Evolutionary conservation across 1,140 invertebrate genomes (phyloP), one percentile per base, ranked within the genome.

Genomic region (Drosophila triauraria): DNA sequence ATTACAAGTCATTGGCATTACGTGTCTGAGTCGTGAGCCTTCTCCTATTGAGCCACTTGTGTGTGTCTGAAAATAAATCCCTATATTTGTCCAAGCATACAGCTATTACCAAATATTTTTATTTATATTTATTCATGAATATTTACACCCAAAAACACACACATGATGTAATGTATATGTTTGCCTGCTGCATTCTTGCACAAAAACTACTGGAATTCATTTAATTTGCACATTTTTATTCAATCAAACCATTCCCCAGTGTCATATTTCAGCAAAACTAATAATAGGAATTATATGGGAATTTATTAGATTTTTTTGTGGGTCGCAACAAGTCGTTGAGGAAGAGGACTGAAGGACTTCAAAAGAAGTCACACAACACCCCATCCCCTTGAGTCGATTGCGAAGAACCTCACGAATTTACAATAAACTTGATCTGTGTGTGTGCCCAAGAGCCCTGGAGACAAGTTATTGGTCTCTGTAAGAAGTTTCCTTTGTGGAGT

Each of bases 181-280:
- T 30, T 20, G 20, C 17, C 6, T 9, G 15, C 2, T 3, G 4
- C 20, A 40, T 23, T 4, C 40, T 15, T 53, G 30, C 17, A 38
- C 7, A 8, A 20, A 8, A 54, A 25, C 35, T 56, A 54, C 13
- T 23, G 17, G 23, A 40, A 12, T 62, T 62, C 15, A 15, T 42
- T 27, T 15, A 7, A 27, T 42, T 44, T 17, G 0, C 40, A 7
- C 30, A 44, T 64, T 62, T 20, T 15, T 44, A 15, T 23, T 30
- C 13, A 60, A 23, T 44, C 7, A 7, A 44, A 35, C 42, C 25
- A 65, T 65, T 44, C 62, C 27, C 1, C 13, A 35, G 62, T 46
- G 3, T 65, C 27, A 62, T 65, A 65, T 65, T 44, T 43, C 38
- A 25, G 40, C 44, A 46, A 57, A 58, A 58, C 40, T 44, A 58